A percentile compares a stretch with the other conserved stretches of the same genome.
Evolutionary conservation across 2,113 vertebrate species (phyloP).

Genomic region (Antennarius striatus): DNA sequence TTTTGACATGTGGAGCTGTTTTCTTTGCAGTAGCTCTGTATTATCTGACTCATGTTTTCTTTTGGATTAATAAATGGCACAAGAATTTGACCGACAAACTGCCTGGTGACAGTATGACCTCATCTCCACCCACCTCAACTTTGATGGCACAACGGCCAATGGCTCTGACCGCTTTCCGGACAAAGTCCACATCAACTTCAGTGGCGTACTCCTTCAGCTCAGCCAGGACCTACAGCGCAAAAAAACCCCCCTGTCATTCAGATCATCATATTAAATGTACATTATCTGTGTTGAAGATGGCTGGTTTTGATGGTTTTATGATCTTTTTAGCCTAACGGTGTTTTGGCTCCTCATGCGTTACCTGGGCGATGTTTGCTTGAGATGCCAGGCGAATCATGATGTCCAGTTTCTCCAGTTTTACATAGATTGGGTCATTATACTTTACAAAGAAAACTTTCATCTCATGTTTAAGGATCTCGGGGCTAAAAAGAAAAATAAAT

Average conservation of each 20-base stretch:
- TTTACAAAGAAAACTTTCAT: slow-evolving; percentile 99
- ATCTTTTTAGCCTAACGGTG: too few species aligned
- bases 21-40: too few species aligned
- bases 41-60: too few species aligned
- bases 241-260: neutral
- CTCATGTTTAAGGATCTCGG: slow-evolving; percentile 97
- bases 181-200: slow-evolving; percentile 98
- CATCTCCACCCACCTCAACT: slow-evolving; percentile 88
- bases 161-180: slow-evolving; percentile 94
- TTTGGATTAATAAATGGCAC: neutral
- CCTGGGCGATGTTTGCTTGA: slow-evolving; percentile 98
- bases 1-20: too few species aligned
- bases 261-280: neutral
- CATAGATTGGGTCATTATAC: slow-evolving; percentile 98
- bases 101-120: neutral
- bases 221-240: slow-evolving; percentile 86
- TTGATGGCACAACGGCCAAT: slow-evolving; percentile 99
- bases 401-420: slow-evolving; percentile 98
- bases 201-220: slow-evolving; percentile 98
- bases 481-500: slow-evolving; percentile 73
- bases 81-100: slow-evolving; percentile 1
- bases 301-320: neutral
- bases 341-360: slow-evolving; percentile 37
- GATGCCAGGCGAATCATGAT: slow-evolving; percentile 99
- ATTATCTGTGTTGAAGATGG: neutral